phyloP scores from a whole-genome alignment of 2,888 invertebrate species.

The Gymnosoma rotundatum region DNA sequence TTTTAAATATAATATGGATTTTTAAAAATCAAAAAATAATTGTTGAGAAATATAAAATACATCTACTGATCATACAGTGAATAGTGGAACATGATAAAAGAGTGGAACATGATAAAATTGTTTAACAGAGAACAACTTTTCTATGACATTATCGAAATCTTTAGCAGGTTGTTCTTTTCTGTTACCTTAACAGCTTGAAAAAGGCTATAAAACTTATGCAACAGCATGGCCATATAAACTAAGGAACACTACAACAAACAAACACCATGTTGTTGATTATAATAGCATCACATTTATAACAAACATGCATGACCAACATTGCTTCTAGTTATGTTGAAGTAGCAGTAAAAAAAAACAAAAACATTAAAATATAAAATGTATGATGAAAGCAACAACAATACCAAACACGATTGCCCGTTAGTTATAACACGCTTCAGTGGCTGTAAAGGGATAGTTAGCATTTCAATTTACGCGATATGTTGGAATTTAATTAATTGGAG shows the following conservation, averaged over 20 bases:
- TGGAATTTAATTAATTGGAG: slow-evolving; percentile 67
- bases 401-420: slow-evolving; percentile 29
- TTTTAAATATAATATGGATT: too few species aligned
- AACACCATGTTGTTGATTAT: slow-evolving; percentile 54
- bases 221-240: slow-evolving; percentile 46
- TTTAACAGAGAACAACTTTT: too few species aligned
- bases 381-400: slow-evolving; percentile 1
- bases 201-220: slow-evolving; percentile 51
- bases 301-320: slow-evolving; percentile 52
- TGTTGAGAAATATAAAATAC: too few species aligned
- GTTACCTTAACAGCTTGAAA: neutral
- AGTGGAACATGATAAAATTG: too few species aligned
- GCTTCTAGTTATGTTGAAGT: neutral
- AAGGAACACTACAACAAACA: slow-evolving; percentile 7
- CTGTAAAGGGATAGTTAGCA: slow-evolving; percentile 62
- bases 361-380: slow-evolving; percentile 13
- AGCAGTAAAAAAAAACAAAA: slow-evolving; percentile 18
- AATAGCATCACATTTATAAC: slow-evolving; percentile 62
- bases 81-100: too few species aligned
- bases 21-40: too few species aligned
- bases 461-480: slow-evolving; percentile 67
- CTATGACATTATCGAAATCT: too few species aligned
- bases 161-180: slow-evolving; percentile 22
- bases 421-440: slow-evolving; percentile 60
- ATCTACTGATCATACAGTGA: too few species aligned